Conservation (phyloP, 2,888 invertebrate genomes). For the Cactoblastis cactorum region DNA sequence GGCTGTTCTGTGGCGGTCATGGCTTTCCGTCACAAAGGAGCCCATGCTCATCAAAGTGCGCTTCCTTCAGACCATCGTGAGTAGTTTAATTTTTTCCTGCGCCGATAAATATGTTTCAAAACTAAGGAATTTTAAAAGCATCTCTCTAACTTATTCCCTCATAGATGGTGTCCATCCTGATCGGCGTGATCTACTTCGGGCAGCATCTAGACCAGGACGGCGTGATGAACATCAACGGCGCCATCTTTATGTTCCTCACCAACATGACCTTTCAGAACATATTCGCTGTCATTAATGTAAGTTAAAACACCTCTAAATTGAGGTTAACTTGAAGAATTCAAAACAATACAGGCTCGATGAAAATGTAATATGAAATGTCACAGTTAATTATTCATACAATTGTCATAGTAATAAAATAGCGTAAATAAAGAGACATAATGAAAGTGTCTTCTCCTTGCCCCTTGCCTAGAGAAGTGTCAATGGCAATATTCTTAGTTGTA, state of each 20-base stretch:
- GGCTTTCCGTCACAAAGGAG: slow-evolving; percentile 93
- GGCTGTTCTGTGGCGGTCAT: slow-evolving; percentile 94
- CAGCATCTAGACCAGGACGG: slow-evolving; percentile 91
- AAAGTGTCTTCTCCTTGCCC: too few species aligned
- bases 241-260: slow-evolving; percentile 92
- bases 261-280: slow-evolving; percentile 97
- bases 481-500: too few species aligned
- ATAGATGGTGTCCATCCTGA: slow-evolving; percentile 92
- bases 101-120: too few species aligned
- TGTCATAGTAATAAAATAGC: too few species aligned
- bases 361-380: not conserved
- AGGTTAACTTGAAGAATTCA: too few species aligned
- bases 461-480: too few species aligned
- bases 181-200: slow-evolving; percentile 92
- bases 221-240: slow-evolving; percentile 96
- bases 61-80: slow-evolving; percentile 92
- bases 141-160: too few species aligned
- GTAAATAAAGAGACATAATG: too few species aligned
- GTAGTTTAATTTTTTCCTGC: too few species aligned
- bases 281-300: slow-evolving; percentile 96
- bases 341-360: not conserved
- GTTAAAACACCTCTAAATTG: slow-evolving; percentile 32
- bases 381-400: too few species aligned
- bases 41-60: slow-evolving; percentile 94
- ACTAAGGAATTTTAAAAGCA: too few species aligned